These are phyloP conservation scores for Drosophila setifemur DNA, from an alignment of 1,140 invertebrate genomes.

Conservation along the genomic window DNA sequence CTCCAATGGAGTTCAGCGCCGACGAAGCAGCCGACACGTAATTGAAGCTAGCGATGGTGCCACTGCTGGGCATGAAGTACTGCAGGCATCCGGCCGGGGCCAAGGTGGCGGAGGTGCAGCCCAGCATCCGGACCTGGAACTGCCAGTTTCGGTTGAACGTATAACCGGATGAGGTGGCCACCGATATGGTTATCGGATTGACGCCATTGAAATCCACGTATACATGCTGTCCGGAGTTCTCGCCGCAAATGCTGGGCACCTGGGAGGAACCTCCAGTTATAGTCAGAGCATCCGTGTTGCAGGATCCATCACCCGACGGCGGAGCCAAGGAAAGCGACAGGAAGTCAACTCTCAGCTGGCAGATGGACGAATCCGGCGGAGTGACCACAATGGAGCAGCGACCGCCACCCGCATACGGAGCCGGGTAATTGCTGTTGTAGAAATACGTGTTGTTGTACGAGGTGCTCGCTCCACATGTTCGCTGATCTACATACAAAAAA, in stretches of 20 bases:
- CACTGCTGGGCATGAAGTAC: slow-evolving; percentile 87
- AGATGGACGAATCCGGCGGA: slow-evolving; percentile 87
- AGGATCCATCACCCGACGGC: slow-evolving; percentile 88
- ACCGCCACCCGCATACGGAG: slow-evolving; percentile 86
- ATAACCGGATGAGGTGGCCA: slow-evolving; percentile 85
- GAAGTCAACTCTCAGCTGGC: slow-evolving; percentile 91
- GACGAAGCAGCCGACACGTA: slow-evolving; percentile 86
- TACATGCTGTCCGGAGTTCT: slow-evolving; percentile 91
- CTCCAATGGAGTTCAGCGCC: slow-evolving; percentile 65
- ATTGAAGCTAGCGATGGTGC: slow-evolving; percentile 90
- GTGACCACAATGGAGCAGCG: slow-evolving; percentile 88
- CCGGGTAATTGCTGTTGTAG: slow-evolving; percentile 88
- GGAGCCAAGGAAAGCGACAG: slow-evolving; percentile 88
- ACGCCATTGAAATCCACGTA: slow-evolving; percentile 90
- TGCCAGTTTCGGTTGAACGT: slow-evolving; percentile 89
- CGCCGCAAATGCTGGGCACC: slow-evolving; percentile 89
- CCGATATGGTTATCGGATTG: slow-evolving; percentile 86
- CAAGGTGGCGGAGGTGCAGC: slow-evolving; percentile 84
- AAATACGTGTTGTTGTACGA: slow-evolving; percentile 92
- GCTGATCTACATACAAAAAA: slow-evolving; percentile 84
- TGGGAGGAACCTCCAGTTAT: slow-evolving; percentile 87
- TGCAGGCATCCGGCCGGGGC: slow-evolving; percentile 91
- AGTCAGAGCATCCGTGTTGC: slow-evolving; percentile 87
- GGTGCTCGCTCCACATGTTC: slow-evolving; percentile 87
- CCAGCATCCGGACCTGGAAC: slow-evolving; percentile 89